Conservation (phyloP, 2,797 vertebrate genomes). For the Sebastes matsubarae region DNA sequence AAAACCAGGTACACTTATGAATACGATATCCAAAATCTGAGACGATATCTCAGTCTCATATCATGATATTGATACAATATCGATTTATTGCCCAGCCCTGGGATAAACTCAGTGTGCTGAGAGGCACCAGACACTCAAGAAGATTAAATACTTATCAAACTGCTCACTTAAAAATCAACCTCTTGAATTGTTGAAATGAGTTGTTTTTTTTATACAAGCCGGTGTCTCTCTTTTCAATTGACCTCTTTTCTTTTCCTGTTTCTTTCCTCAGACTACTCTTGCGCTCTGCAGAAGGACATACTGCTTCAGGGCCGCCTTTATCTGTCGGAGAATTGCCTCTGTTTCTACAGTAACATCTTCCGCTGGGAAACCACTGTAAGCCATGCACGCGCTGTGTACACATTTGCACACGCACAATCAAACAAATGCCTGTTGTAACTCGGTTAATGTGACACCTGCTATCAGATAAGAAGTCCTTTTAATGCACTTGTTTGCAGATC, state of each 20-base stretch:
- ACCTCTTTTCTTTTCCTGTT: background rate
- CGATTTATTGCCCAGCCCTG: too few relatives aligned
- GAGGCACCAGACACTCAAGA: background rate
- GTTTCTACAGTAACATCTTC: constrained; percentile 97
- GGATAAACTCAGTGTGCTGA: background rate
- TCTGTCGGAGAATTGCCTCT: constrained; percentile 93
- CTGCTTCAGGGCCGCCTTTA: constrained; percentile 92
- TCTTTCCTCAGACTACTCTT: constrained; percentile 88
- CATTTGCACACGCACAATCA: background rate
- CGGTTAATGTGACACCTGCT: constrained; percentile 32
- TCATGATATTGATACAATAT: too few relatives aligned
- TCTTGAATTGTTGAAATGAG: background rate
- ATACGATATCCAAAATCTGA: too few relatives aligned
- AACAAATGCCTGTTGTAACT: background rate
- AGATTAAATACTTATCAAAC: background rate
- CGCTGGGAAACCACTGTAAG: constrained; percentile 94
- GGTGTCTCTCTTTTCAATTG: background rate
- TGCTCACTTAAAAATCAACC: background rate
- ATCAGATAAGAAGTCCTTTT: constrained; percentile 41
- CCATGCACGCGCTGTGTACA: constrained; percentile 9
- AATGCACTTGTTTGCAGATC: constrained; percentile 41
- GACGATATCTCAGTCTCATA: too few relatives aligned
- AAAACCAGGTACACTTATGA: too few relatives aligned
- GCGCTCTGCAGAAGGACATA: constrained; percentile 92
- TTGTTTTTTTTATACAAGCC: background rate